Conservation (phyloP, 1,140 invertebrate genomes). For the Trinorchestia longiramus region DNA sequence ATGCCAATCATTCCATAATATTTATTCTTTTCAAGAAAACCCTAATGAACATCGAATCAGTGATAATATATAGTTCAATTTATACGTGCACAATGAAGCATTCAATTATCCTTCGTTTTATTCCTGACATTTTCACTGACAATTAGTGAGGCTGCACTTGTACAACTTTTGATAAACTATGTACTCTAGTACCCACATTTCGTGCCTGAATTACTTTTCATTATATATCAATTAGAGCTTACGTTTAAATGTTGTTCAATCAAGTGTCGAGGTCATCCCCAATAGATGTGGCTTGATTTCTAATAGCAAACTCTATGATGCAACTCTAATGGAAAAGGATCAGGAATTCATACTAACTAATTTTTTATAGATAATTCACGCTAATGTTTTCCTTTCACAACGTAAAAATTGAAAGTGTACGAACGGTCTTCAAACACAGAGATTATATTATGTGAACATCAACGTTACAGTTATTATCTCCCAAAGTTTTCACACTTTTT, state of each 20-base stretch:
- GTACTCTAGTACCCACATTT: background rate
- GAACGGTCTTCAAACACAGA: too few species aligned
- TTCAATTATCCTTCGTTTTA: background rate
- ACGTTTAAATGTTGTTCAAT: background rate
- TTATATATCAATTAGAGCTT: background rate
- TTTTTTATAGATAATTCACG: too few species aligned
- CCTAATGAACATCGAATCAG: too few species aligned
- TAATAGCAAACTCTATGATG: too few species aligned
- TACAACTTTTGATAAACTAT: background rate
- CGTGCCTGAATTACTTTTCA: background rate
- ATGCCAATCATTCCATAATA: too few species aligned
- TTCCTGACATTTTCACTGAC: background rate
- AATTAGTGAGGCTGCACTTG: background rate
- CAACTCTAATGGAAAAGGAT: too few species aligned
- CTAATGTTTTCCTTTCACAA: too few species aligned
- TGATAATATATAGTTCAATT: background rate
- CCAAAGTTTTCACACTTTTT: background rate
- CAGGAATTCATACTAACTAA: too few species aligned
- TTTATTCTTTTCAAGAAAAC: too few species aligned
- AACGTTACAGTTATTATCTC: background rate
- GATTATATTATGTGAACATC: background rate
- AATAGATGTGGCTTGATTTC: too few species aligned
- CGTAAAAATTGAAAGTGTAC: too few species aligned
- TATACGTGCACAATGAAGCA: background rate
- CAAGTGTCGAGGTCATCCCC: background rate